Conservation (phyloP, 2,888 invertebrate species). For the Apodemia mormo region DNA sequence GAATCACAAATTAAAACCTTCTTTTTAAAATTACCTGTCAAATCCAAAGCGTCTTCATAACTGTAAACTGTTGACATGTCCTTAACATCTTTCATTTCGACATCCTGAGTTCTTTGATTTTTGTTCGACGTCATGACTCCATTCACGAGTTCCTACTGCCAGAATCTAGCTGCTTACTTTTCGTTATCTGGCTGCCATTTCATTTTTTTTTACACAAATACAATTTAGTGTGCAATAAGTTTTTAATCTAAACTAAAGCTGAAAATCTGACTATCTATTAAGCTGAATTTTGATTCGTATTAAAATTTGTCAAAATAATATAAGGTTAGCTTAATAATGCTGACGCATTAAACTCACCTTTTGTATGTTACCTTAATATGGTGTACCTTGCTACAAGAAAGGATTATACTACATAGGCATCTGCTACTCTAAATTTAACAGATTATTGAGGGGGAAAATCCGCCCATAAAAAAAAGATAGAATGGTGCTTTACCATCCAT, state of each 20-base stretch:
- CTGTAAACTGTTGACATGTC: background rate
- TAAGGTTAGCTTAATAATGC: background rate
- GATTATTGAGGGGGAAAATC: too few relatives aligned
- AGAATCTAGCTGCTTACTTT: background rate
- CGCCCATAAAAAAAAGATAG: too few relatives aligned
- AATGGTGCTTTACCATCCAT: too few relatives aligned
- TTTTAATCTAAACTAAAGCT: too few relatives aligned
- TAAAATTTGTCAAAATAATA: background rate
- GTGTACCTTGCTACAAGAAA: too few relatives aligned
- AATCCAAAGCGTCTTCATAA: constrained; percentile 20
- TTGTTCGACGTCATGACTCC: background rate
- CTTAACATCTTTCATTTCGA: constrained; percentile 9
- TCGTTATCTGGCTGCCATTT: background rate
- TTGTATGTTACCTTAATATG: too few relatives aligned
- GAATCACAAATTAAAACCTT: background rate
- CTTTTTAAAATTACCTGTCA: constrained; percentile 12
- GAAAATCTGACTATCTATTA: too few relatives aligned
- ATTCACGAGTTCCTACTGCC: background rate
- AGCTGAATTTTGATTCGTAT: background rate
- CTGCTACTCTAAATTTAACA: too few relatives aligned
- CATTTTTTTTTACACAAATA: background rate
- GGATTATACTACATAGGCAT: too few relatives aligned
- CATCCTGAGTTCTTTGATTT: constrained; percentile 6
- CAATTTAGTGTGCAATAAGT: background rate
- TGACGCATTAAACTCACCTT: background rate